These are phyloP conservation scores for Lemur catta DNA, from an alignment of 2,797 vertebrate species.

Conservation along the genomic window DNA sequence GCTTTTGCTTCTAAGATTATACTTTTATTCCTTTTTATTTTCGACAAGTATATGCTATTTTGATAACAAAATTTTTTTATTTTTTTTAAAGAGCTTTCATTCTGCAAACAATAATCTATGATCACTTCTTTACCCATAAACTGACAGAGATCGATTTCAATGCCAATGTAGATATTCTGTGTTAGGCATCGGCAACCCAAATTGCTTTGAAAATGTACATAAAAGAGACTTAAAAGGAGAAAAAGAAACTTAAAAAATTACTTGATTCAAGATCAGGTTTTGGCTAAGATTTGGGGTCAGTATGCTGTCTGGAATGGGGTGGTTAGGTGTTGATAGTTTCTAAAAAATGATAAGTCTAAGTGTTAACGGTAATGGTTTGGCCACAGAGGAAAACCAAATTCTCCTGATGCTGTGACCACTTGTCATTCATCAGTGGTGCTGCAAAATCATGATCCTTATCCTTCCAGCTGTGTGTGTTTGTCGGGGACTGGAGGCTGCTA, in stretches of 20 bases:
- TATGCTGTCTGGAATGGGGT: neutral
- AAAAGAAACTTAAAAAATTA: neutral
- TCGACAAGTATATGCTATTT: neutral
- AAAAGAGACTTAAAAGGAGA: neutral
- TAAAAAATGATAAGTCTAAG: neutral
- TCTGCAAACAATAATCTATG: neutral
- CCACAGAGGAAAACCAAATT: neutral
- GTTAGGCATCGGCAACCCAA: neutral
- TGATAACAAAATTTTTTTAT: neutral
- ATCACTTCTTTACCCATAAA: neutral
- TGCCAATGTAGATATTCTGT: neutral
- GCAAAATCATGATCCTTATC: slow-evolving; percentile 59
- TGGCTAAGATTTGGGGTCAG: neutral
- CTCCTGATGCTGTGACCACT: neutral
- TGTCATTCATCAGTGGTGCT: slow-evolving; percentile 32
- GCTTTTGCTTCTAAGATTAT: neutral
- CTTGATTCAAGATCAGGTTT: neutral
- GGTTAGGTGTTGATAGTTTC: neutral
- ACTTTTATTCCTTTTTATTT: neutral
- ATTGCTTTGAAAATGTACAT: neutral
- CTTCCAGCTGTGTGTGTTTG: neutral
- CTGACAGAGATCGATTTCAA: neutral
- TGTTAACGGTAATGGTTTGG: neutral
- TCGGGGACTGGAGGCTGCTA: slow-evolving; percentile 37
- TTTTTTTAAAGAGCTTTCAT: neutral